These are phyloP conservation scores for Cyclophora albipunctata DNA, from an alignment of 2,888 invertebrate genomes.

Conservation along the genomic window DNA sequence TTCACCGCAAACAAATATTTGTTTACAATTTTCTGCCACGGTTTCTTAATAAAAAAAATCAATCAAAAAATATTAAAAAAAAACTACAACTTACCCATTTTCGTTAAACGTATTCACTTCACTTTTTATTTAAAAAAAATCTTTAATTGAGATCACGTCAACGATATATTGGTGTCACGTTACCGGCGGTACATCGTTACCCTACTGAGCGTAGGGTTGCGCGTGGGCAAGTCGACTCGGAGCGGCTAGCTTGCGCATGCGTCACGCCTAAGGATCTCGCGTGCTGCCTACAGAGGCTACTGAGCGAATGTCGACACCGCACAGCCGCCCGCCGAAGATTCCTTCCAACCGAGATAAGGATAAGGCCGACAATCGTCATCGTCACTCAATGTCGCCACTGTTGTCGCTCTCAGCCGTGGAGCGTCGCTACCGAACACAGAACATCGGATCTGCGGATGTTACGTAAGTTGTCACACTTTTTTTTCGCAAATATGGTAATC, in stretches of 20 bases:
- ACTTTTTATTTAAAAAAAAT: constrained; percentile 37
- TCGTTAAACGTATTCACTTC: constrained; percentile 50
- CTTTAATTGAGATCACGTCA: constrained; percentile 59
- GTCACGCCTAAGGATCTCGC: constrained; percentile 57
- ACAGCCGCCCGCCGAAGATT: constrained; percentile 53
- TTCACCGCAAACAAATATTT: no score
- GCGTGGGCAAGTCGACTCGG: constrained; percentile 31
- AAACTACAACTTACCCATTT: constrained; percentile 55
- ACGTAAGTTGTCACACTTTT: constrained; percentile 4
- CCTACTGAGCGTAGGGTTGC: constrained; percentile 38
- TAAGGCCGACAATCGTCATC: constrained; percentile 33
- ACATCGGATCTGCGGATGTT: constrained; percentile 11
- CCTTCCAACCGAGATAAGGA: constrained; percentile 67
- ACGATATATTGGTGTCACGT: constrained; percentile 41
- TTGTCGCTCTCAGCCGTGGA: constrained; percentile 4
- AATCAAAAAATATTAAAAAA: background rate
- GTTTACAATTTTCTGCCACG: no score
- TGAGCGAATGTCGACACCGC: constrained; percentile 62
- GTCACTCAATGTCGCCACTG: constrained; percentile 19
- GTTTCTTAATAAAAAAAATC: no score
- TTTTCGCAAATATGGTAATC: background rate
- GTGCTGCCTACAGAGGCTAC: constrained; percentile 66
- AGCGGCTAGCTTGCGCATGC: constrained; percentile 30
- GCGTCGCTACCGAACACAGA: constrained; percentile 16
- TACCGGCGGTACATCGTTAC: constrained; percentile 66